These are phyloP conservation scores for Centropus bengalensis DNA, from an alignment of 2,113 vertebrate genomes.

Conservation along the genomic window DNA sequence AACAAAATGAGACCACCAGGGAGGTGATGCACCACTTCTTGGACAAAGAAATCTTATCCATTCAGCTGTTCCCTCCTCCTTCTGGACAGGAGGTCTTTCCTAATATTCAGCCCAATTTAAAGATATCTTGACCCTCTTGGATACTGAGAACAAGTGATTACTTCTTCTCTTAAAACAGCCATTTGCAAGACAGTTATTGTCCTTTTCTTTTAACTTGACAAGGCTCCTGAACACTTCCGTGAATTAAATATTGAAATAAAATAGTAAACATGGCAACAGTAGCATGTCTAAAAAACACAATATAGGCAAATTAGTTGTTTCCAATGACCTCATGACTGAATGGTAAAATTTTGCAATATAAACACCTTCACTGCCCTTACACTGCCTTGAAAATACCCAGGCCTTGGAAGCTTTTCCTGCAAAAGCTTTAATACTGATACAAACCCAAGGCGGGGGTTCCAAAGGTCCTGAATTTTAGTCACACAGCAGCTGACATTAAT, in stretches of 20 bases:
- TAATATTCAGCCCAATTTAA: neutral
- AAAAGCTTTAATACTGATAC: neutral
- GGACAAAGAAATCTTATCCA: neutral
- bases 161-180: neutral
- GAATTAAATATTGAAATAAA: neutral
- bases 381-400: neutral
- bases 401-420: neutral
- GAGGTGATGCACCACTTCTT: neutral
- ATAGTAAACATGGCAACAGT: accelerated
- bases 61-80: neutral
- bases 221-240: neutral
- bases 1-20: neutral
- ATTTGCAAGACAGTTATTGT: neutral
- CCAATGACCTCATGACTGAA: neutral
- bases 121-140: neutral
- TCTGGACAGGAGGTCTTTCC: neutral
- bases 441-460: neutral
- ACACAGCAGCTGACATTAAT: neutral
- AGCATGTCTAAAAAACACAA: neutral
- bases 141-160: neutral
- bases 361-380: neutral
- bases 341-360: neutral
- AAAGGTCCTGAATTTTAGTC: neutral
- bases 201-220: neutral
- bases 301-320: neutral